Evolutionary conservation across 2,888 invertebrate species (phyloP).

Genomic region (Drosophila greeni): DNA sequence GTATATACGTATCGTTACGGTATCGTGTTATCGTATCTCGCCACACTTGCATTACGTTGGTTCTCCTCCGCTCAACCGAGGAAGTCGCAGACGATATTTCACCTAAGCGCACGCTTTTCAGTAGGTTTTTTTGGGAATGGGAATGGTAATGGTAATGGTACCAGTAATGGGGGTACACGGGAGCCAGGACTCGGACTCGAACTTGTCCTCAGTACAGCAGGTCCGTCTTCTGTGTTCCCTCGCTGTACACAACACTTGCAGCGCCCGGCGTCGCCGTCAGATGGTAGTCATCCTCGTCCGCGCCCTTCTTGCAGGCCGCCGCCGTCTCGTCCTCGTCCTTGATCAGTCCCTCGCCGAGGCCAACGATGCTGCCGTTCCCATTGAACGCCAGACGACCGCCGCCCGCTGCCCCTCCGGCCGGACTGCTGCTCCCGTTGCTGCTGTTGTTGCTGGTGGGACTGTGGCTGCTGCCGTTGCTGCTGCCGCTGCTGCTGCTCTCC

Average conservation of each 20-base stretch:
- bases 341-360: slow-evolving; percentile 55
- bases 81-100: slow-evolving; percentile 23
- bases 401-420: slow-evolving; percentile 23
- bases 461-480: slow-evolving; percentile 38
- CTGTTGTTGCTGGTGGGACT: slow-evolving; percentile 21
- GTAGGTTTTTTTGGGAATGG: not conserved
- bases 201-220: slow-evolving; percentile 73
- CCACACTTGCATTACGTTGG: slow-evolving; percentile 23
- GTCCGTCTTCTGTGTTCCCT: slow-evolving; percentile 78
- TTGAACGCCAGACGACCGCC: slow-evolving; percentile 41
- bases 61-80: slow-evolving; percentile 23
- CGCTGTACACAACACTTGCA: slow-evolving; percentile 77
- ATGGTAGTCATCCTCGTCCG: slow-evolving; percentile 51
- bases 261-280: slow-evolving; percentile 33
- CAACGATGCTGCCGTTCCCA: slow-evolving; percentile 56
- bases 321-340: slow-evolving; percentile 33
- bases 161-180: not conserved
- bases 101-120: slow-evolving; percentile 46
- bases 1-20: slow-evolving; percentile 41
- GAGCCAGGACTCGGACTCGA: slow-evolving; percentile 15
- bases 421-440: slow-evolving; percentile 33
- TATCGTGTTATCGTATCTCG: slow-evolving; percentile 23
- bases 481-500: slow-evolving; percentile 44
- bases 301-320: slow-evolving; percentile 4
- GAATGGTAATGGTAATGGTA: not conserved